These are phyloP conservation scores for Lepus timidus DNA, from an alignment of 2,113 vertebrate genomes.

Conservation along the genomic window DNA sequence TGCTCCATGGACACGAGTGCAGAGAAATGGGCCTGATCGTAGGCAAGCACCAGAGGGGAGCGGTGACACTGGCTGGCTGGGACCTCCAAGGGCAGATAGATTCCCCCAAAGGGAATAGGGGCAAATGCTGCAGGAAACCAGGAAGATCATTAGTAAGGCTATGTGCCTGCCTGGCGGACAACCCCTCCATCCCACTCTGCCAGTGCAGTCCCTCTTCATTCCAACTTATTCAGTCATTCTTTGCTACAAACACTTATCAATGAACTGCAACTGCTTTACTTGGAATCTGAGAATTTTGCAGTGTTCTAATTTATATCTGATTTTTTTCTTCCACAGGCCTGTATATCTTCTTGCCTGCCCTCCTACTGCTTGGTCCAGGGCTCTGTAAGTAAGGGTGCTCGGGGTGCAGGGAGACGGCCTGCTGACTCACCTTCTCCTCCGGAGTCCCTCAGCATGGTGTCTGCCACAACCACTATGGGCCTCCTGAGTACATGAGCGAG, in stretches of 20 bases:
- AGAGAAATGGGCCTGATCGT: constrained; percentile 98
- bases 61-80: constrained; percentile 95
- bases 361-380: not conserved
- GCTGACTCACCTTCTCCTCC: constrained; percentile 94
- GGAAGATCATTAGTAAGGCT: not conserved
- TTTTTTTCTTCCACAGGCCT: not conserved
- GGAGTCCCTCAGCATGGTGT: constrained; percentile 98
- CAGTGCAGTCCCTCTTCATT: not conserved
- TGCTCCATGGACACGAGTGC: constrained; percentile 99
- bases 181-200: not conserved
- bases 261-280: constrained; percentile 7
- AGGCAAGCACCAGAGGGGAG: constrained; percentile 95
- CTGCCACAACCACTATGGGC: constrained; percentile 96
- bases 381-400: not conserved
- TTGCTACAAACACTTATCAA: constrained; percentile 18
- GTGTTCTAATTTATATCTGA: not conserved
- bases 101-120: constrained; percentile 98
- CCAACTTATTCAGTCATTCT: not conserved
- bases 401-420: fast-evolving
- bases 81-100: constrained; percentile 97
- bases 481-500: constrained; percentile 95
- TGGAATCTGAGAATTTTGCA: not conserved
- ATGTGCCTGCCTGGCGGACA: not conserved
- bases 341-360: not conserved
- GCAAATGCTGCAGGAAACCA: constrained; percentile 92